A percentile compares a stretch with the other conserved stretches of the same genome.
Evolutionary conservation across 1,140 invertebrate genomes (phyloP).

Genomic region (Cyclina sinensis): DNA sequence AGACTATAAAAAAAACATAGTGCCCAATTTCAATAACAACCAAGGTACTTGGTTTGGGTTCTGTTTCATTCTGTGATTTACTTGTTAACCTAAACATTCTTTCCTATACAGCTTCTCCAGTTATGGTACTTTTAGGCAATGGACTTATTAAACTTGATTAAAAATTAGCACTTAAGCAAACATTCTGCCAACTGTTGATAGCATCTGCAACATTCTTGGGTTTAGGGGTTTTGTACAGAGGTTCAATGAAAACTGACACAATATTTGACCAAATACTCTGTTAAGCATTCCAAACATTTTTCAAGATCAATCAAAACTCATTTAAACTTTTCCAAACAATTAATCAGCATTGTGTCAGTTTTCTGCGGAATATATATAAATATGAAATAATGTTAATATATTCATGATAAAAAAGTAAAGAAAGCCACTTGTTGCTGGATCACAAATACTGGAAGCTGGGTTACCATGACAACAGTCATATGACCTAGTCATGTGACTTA

Average conservation of each 20-base stretch:
- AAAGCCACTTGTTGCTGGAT: conserved; percentile 25
- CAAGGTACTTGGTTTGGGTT: too few relatives aligned
- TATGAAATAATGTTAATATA: not conserved
- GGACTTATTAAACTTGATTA: too few relatives aligned
- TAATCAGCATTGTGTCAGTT: not conserved
- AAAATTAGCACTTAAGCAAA: not conserved
- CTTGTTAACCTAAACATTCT: too few relatives aligned
- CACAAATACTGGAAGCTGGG: conserved; percentile 62
- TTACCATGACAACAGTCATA: conserved; percentile 66
- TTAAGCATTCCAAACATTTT: too few relatives aligned
- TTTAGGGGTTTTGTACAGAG: not conserved
- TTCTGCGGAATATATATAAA: conserved; percentile 4
- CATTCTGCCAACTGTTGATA: not conserved
- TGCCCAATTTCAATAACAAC: too few relatives aligned
- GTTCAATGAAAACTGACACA: conserved; percentile 2
- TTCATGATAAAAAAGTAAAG: not conserved
- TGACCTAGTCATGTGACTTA: conserved; percentile 70
- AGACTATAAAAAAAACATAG: too few relatives aligned
- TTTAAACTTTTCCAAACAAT: too few relatives aligned
- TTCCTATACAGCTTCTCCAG: too few relatives aligned
- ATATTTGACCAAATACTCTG: too few relatives aligned
- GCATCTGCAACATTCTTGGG: not conserved
- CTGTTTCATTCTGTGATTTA: too few relatives aligned
- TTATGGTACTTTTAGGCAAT: too few relatives aligned
- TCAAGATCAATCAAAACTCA: too few relatives aligned